phyloP scores from a whole-genome alignment of 2,888 invertebrate species.

The Epistrophe grossulariae region DNA sequence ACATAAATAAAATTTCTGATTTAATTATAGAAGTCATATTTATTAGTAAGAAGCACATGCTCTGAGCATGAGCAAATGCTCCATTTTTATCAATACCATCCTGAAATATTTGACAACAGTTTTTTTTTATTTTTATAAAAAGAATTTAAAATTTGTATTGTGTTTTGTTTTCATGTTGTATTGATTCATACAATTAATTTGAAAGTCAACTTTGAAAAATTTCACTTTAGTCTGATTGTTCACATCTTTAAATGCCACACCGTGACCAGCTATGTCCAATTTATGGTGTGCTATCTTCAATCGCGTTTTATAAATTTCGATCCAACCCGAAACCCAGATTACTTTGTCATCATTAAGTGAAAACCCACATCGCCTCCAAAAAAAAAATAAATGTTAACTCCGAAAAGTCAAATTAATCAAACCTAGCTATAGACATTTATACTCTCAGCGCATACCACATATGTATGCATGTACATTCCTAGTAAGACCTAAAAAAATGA shows the following conservation, averaged over 20 bases:
- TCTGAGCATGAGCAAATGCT: no score
- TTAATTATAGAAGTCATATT: no score
- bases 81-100: no score
- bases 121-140: no score
- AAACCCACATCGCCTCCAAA: constrained; percentile 57
- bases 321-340: constrained; percentile 46
- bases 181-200: background rate
- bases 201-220: background rate
- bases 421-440: constrained; percentile 6
- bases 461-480: background rate
- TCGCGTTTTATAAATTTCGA: constrained; percentile 60
- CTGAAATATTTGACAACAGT: no score
- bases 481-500: constrained; percentile 22
- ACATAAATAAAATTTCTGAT: no score
- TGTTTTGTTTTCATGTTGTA: no score
- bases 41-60: no score
- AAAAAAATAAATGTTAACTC: constrained; percentile 24
- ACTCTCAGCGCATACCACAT: background rate
- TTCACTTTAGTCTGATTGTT: background rate
- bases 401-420: constrained; percentile 70
- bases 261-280: constrained; percentile 12
- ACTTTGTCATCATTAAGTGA: constrained; percentile 71
- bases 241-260: constrained; percentile 11
- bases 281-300: constrained; percentile 45
- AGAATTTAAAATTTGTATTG: no score